Base-by-base conservation (phyloP, 2,797 vertebrate species). In the Hemibagrus guttatus region DNA sequence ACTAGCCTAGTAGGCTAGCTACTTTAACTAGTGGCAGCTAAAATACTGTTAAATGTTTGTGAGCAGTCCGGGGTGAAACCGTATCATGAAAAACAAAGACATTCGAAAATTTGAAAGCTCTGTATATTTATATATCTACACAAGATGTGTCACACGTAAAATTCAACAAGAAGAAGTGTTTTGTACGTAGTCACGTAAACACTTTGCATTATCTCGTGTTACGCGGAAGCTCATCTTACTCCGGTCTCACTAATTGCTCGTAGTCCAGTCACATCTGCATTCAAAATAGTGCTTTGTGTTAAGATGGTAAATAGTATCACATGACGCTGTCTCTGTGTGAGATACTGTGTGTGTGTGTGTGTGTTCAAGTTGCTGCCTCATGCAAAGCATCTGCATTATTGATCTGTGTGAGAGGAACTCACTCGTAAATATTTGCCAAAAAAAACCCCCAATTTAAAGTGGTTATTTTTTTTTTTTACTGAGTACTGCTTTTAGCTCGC, bases 261-360 rank as follows among this genome's bases (percentile, higher is more conserved):
- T 13, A 26, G 13, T 39, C 17, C 52, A 19, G 31, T 17, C 52
- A 58, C 64, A 56, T 35, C 17, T 59, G 83, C 59, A 35, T 21
- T 28, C 13, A 84, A 63, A 74, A 84, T 26, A 63, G 26, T 66
- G 61, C 59, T 49, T 31, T 82, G 39, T 82, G 61, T 81, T 81
- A 66, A 46, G 52, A 78, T 76, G 74, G 17, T 79, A 39, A 58
- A 79, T 59, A 79, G 76, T 39, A 56, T 86, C 68, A 63, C 79
- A 86, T 86, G 78, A 86, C 49, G 54, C 72, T 46, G 61, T 58
- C 61, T 75, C 46, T 75, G 56, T 54, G 64, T 63, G 71, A 23
- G 52, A 39, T 6, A 23, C 14, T 8, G 8, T 76, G 58, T 76
- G 56, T 76, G 64, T 83, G 59, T 76, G 76, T 75, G 46, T 58